Evolutionary conservation across 2,113 vertebrate genomes (phyloP).

Genomic region (Leuciscus idus): DNA sequence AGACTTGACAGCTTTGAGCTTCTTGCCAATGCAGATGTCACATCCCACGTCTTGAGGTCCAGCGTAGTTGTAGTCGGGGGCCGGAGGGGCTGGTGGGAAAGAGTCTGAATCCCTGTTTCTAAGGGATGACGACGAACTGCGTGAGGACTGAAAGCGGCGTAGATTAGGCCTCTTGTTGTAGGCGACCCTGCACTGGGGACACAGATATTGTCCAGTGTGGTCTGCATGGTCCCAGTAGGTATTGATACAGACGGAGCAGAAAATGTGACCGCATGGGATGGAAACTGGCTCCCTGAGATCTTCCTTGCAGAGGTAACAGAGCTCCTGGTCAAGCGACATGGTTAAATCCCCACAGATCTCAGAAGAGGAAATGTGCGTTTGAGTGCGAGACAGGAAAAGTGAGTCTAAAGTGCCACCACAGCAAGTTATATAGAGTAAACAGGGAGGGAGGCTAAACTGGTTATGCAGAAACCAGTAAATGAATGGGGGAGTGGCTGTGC

Average conservation of each 20-base stretch:
- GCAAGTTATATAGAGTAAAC: constrained; percentile 76
- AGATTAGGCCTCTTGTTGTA: constrained; percentile 79
- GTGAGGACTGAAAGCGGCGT: constrained; percentile 66
- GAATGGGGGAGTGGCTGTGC: constrained; percentile 67
- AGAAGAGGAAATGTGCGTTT: constrained; percentile 8
- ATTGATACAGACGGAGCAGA: constrained; percentile 78
- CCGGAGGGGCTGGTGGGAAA: constrained; percentile 73
- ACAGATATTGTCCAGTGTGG: constrained; percentile 70
- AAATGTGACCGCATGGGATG: constrained; percentile 78
- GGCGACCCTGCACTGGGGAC: constrained; percentile 75
- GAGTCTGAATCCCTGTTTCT: constrained; percentile 58
- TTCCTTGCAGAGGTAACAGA: constrained; percentile 79
- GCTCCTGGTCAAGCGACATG: constrained; percentile 75
- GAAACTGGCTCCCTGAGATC: constrained; percentile 76
- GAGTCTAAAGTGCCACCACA: constrained; percentile 58
- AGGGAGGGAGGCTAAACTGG: constrained; percentile 78
- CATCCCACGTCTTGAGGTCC: constrained; percentile 75
- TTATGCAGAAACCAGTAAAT: constrained; percentile 81
- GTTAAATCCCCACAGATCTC: constrained; percentile 7
- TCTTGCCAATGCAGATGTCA: constrained; percentile 83
- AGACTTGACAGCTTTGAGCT: constrained; percentile 81
- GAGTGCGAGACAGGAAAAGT: constrained; percentile 65
- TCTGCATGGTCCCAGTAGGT: constrained; percentile 83
- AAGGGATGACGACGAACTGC: constrained; percentile 56
- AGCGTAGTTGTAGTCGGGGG: constrained; percentile 81